phyloP scores from a whole-genome alignment of 2,888 invertebrate species.

The Volucella inanis region DNA sequence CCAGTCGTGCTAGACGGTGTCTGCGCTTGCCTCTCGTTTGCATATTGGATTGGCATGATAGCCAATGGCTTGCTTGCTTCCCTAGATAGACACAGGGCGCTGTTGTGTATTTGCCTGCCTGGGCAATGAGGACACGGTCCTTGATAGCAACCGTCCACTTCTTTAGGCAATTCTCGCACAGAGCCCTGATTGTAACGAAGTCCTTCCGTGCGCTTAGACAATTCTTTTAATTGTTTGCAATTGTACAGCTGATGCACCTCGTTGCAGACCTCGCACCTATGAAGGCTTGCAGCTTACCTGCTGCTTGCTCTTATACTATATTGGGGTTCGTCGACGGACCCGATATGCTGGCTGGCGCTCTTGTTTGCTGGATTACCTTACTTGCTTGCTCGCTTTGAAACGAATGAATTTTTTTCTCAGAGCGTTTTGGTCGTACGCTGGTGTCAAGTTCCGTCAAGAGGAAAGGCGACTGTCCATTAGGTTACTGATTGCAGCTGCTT shows the following conservation, averaged over 20 bases:
- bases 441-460: neutral
- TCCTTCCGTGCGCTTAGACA: neutral
- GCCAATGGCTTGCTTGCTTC: neutral
- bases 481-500: neutral
- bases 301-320: neutral
- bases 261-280: no score
- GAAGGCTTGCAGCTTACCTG: neutral
- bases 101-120: constrained; percentile 3
- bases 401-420: neutral
- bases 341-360: no score
- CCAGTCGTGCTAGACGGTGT: no score
- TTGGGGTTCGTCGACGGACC: neutral
- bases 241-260: no score
- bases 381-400: neutral
- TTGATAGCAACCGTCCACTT: constrained; percentile 2
- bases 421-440: neutral
- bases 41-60: neutral
- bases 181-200: neutral
- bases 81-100: neutral
- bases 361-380: no score
- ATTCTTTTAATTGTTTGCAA: no score
- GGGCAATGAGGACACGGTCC: neutral
- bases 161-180: constrained; percentile 22
- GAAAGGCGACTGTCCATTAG: neutral
- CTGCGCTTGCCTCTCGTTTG: no score